Conservation (phyloP, 1,140 invertebrate genomes). For the Zaprionus nigranus region DNA sequence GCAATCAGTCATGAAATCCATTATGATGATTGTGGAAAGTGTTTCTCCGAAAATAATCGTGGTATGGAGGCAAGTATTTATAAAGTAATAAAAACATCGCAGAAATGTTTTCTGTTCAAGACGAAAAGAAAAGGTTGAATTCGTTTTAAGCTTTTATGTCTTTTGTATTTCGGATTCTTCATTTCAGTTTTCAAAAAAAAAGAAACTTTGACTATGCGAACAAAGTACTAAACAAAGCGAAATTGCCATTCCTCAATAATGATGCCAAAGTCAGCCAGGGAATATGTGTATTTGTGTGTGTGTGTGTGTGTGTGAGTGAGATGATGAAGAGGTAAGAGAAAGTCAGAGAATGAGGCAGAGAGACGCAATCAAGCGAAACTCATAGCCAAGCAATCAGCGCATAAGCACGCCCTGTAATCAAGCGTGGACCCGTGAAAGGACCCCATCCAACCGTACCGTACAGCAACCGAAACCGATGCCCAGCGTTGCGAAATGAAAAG, state of each 20-base stretch:
- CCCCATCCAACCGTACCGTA: slow-evolving; percentile 5
- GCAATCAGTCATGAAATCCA: slow-evolving; percentile 56
- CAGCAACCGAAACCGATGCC: slow-evolving; percentile 34
- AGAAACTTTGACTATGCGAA: slow-evolving; percentile 55
- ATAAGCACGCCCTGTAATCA: slow-evolving; percentile 82
- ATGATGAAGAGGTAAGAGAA: neutral
- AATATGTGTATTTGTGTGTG: neutral
- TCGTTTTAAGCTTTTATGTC: slow-evolving; percentile 16
- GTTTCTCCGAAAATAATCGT: slow-evolving; percentile 65
- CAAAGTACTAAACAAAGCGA: slow-evolving; percentile 24
- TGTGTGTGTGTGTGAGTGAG: slow-evolving; percentile 10
- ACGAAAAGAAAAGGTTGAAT: slow-evolving; percentile 59
- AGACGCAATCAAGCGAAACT: slow-evolving; percentile 40
- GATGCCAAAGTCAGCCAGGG: slow-evolving; percentile 62
- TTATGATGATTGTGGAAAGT: slow-evolving; percentile 52
- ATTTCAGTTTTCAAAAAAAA: slow-evolving; percentile 23
- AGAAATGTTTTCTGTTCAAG: slow-evolving; percentile 56
- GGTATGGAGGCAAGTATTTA: slow-evolving; percentile 64
- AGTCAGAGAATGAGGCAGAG: slow-evolving; percentile 1
- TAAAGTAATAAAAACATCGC: slow-evolving; percentile 78
- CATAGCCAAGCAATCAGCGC: slow-evolving; percentile 78
- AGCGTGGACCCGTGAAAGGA: slow-evolving; percentile 54
- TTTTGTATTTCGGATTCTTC: slow-evolving; percentile 10
- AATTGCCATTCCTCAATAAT: slow-evolving; percentile 74
- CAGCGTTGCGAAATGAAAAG: slow-evolving; percentile 75